Evolutionary conservation across 1,140 invertebrate species (phyloP).

Genomic region (Heliconius nattereri): DNA sequence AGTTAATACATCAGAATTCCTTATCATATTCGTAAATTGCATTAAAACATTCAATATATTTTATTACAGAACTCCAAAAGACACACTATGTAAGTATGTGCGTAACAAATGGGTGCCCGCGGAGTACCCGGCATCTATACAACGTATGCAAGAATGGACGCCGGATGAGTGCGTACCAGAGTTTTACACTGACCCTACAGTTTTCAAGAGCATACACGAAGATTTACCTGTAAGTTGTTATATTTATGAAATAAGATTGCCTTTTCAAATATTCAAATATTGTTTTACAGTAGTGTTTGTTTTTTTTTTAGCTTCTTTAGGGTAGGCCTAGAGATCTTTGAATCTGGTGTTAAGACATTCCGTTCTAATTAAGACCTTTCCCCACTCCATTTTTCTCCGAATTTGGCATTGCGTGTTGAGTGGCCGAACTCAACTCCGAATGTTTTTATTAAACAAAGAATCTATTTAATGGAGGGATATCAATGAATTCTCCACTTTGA

Average conservation of each 20-base stretch:
- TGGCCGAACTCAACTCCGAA: no score
- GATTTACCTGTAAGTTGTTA: conserved; percentile 80
- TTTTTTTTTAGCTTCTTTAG: background rate
- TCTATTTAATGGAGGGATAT: no score
- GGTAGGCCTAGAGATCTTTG: background rate
- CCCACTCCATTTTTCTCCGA: no score
- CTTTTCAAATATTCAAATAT: no score
- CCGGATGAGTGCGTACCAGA: conserved; percentile 99
- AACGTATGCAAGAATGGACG: conserved; percentile 96
- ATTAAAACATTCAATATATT: no score
- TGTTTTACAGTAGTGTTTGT: background rate
- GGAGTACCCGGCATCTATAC: conserved; percentile 96
- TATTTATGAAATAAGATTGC: background rate
- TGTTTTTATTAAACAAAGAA: no score
- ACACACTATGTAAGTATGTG: conserved; percentile 95
- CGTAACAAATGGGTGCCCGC: conserved; percentile 96
- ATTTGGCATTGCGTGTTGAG: no score
- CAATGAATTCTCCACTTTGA: no score
- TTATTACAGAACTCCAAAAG: conserved; percentile 85
- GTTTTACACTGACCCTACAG: conserved; percentile 94
- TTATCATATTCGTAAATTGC: no score
- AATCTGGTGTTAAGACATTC: no score
- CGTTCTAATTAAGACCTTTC: no score
- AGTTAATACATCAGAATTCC: no score
- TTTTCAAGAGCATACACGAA: conserved; percentile 91